Conservation (phyloP, 2,113 vertebrate genomes). For the Vidua macroura region DNA sequence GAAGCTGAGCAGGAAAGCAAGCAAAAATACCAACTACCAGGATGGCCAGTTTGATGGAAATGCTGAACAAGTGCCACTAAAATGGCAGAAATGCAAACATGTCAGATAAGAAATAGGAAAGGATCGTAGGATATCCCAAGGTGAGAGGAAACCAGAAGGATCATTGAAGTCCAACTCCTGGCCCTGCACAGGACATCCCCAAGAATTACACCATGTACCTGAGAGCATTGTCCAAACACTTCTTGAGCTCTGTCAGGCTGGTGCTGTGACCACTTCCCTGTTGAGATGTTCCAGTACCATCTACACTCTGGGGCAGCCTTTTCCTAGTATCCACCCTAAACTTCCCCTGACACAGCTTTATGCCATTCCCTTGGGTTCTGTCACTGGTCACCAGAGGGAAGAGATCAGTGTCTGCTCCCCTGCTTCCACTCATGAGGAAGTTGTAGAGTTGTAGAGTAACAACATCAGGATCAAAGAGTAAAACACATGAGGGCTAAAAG, state of each 20-base stretch:
- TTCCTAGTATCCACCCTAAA: neutral
- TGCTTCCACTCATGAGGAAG: neutral
- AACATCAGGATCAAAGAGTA: neutral
- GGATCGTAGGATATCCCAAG: neutral
- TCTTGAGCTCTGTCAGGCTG: neutral
- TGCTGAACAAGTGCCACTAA: neutral
- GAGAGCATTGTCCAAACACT: neutral
- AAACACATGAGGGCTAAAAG: neutral
- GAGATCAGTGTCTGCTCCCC: neutral
- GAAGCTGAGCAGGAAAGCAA: neutral
- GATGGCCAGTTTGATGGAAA: neutral
- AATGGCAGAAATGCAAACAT: neutral
- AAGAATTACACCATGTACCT: neutral
- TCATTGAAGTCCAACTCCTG: neutral
- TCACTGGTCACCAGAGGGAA: neutral
- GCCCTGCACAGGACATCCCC: neutral
- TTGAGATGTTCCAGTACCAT: neutral
- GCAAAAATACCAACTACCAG: neutral
- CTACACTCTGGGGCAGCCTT: neutral
- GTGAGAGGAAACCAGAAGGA: neutral
- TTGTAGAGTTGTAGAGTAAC: neutral
- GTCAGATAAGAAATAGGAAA: neutral
- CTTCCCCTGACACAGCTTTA: neutral
- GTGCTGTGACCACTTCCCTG: neutral
- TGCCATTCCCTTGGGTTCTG: neutral